These are phyloP conservation scores for Euzophera pinguis DNA, from an alignment of 2,888 invertebrate genomes.

Conservation along the genomic window DNA sequence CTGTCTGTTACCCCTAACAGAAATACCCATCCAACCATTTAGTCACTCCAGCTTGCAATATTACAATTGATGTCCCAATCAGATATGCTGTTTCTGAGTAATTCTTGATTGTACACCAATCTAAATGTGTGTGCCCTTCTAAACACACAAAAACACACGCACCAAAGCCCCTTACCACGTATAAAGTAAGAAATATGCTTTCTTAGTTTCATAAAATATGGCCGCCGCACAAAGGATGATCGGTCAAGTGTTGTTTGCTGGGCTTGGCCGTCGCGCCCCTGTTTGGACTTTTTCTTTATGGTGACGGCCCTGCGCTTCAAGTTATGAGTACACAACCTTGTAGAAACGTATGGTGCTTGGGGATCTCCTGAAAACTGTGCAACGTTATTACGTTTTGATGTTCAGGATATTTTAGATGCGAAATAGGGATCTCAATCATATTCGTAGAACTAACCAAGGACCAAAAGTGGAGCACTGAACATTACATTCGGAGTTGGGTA, in stretches of 20 bases:
- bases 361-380: neutral
- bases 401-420: too few species aligned
- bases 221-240: conserved; percentile 48
- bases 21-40: too few species aligned
- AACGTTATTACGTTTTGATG: neutral
- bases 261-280: conserved; percentile 56
- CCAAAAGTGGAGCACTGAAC: too few species aligned
- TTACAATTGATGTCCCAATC: too few species aligned
- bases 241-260: conserved; percentile 69
- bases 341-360: neutral
- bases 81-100: neutral
- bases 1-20: too few species aligned
- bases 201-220: conserved; percentile 37
- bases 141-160: conserved; percentile 1
- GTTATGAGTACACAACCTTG: conserved; percentile 9
- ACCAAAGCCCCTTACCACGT: conserved; percentile 13
- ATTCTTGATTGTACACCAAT: neutral
- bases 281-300: conserved; percentile 72
- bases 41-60: too few species aligned
- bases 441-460: too few species aligned
- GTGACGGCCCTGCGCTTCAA: conserved; percentile 38
- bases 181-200: conserved; percentile 23
- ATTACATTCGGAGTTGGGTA: too few species aligned
- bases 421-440: too few species aligned
- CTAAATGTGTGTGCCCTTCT: neutral